Percentiles rank a stretch among this genome's conserved stretches.
Evolutionary conservation across 2,113 vertebrate genomes (phyloP).

Genomic region (Petrocephalus microphthalmus): DNA sequence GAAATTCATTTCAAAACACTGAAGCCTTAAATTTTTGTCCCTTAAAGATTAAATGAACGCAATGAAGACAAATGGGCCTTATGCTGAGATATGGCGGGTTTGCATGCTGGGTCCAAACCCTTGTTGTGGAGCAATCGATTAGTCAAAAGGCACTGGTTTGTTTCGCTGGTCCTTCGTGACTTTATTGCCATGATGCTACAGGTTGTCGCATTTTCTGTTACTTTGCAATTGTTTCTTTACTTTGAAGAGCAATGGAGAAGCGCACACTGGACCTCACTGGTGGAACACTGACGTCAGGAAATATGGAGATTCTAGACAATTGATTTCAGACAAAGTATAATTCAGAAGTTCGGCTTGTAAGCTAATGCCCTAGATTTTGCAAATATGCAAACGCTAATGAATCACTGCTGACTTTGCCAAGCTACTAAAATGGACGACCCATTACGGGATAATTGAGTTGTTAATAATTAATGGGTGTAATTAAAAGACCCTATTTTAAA

Average conservation of each 20-base stretch:
- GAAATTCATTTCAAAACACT: slow-evolving; percentile 38
- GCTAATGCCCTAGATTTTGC: neutral
- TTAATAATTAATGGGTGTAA: slow-evolving; percentile 17
- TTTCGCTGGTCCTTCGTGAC: slow-evolving; percentile 31
- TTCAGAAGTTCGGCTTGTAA: neutral
- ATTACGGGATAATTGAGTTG: slow-evolving; percentile 15
- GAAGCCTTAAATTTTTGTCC: slow-evolving; percentile 28
- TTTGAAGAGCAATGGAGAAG: neutral
- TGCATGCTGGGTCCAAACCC: slow-evolving; percentile 12
- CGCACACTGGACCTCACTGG: neutral
- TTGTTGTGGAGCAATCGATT: neutral
- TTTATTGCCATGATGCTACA: slow-evolving; percentile 7
- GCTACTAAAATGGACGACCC: slow-evolving; percentile 3
- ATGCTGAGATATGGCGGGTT: slow-evolving; percentile 11
- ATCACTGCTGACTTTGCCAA: slow-evolving; percentile 5
- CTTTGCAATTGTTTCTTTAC: neutral
- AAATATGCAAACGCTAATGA: slow-evolving; percentile 4
- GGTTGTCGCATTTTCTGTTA: neutral
- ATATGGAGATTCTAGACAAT: neutral
- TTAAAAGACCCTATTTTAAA: slow-evolving; percentile 19
- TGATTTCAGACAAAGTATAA: neutral
- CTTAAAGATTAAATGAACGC: slow-evolving; percentile 30
- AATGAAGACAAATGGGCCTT: slow-evolving; percentile 30
- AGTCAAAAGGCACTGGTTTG: slow-evolving; percentile 12
- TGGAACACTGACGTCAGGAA: neutral